These are phyloP conservation scores for Sinocyclocheilus rhinocerous DNA, from an alignment of 2,113 vertebrate species.

Conservation along the genomic window DNA sequence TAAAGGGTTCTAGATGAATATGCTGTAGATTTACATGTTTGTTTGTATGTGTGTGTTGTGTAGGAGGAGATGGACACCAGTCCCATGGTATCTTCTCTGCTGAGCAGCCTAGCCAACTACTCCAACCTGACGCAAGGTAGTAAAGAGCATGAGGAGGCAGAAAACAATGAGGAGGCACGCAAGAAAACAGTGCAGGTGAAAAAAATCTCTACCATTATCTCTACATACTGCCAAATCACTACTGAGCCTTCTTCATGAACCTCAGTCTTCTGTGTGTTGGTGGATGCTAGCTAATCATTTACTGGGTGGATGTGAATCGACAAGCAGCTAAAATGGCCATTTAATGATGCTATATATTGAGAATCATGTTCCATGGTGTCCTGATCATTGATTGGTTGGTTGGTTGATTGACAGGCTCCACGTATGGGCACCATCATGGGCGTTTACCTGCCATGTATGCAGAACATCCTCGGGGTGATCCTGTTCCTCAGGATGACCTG, in stretches of 20 bases:
- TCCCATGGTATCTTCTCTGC: constrained; percentile 97
- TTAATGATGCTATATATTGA: not conserved
- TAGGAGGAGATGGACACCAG: constrained; percentile 99
- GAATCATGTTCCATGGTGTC: not conserved
- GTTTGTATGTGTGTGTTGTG: constrained; percentile 19
- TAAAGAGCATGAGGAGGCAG: constrained; percentile 94
- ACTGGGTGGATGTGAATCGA: not conserved
- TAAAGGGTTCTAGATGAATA: not conserved
- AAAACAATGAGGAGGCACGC: constrained; percentile 89
- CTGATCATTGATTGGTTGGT: constrained; percentile 22
- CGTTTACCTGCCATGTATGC: constrained; percentile 94
- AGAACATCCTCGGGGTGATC: constrained; percentile 98
- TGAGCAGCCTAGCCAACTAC: constrained; percentile 95
- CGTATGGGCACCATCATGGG: constrained; percentile 98
- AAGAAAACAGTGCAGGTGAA: constrained; percentile 72
- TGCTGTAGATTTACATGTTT: constrained; percentile 8
- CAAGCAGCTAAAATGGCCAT: not conserved
- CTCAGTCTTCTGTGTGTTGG: not conserved
- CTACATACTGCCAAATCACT: not conserved
- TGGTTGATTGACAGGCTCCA: constrained; percentile 78
- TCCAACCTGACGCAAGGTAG: constrained; percentile 95
- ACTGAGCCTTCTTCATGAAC: not conserved
- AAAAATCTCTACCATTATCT: not conserved
- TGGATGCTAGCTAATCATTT: not conserved
- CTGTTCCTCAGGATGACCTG: constrained; percentile 97